Evolutionary conservation across 92 coral and sea anemone species (phyloP).

Genomic region (Paramuricea clavata): DNA sequence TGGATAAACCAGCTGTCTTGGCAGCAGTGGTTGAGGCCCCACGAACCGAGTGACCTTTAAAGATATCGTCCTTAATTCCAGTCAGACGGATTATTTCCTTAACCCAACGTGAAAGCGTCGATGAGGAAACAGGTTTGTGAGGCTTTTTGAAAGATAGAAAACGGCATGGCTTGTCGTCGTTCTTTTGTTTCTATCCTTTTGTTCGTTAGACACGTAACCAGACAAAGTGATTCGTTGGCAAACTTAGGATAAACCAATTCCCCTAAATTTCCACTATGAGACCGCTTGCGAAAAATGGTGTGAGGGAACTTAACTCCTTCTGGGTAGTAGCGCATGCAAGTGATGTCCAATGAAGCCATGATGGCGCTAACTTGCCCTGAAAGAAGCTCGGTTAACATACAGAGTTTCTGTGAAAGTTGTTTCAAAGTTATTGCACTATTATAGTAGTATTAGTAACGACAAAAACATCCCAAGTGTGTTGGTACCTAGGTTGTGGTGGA

Average conservation of each 20-base stretch:
- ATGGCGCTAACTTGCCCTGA: conserved; percentile 54
- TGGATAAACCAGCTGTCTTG: conserved; percentile 39
- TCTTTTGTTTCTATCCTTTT: not conserved
- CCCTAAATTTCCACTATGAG: conserved; percentile 58
- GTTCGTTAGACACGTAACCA: conserved; percentile 41
- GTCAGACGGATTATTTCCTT: too few species aligned
- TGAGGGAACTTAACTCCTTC: conserved; percentile 57
- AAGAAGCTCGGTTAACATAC: conserved; percentile 54
- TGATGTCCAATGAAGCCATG: conserved; percentile 60
- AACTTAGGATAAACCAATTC: conserved; percentile 64
- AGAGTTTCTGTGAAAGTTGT: conserved; percentile 64
- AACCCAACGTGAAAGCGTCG: too few species aligned
- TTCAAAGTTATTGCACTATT: too few species aligned
- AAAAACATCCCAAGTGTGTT: conserved; percentile 54
- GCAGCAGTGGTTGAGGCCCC: conserved; percentile 64
- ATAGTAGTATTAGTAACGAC: conserved; percentile 27
- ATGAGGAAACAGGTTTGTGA: too few species aligned
- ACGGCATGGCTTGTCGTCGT: too few species aligned
- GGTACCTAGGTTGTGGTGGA: conserved; percentile 73
- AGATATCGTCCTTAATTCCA: conserved; percentile 50
- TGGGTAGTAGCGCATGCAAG: conserved; percentile 46
- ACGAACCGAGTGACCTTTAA: conserved; percentile 66
- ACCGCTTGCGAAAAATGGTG: conserved; percentile 40
- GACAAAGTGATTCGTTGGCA: conserved; percentile 48
- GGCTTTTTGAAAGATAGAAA: too few species aligned